Evolutionary conservation across 2,113 vertebrate genomes (phyloP), one percentile per base, ranked within the genome.

Genomic region (Polyodon spathula): DNA sequence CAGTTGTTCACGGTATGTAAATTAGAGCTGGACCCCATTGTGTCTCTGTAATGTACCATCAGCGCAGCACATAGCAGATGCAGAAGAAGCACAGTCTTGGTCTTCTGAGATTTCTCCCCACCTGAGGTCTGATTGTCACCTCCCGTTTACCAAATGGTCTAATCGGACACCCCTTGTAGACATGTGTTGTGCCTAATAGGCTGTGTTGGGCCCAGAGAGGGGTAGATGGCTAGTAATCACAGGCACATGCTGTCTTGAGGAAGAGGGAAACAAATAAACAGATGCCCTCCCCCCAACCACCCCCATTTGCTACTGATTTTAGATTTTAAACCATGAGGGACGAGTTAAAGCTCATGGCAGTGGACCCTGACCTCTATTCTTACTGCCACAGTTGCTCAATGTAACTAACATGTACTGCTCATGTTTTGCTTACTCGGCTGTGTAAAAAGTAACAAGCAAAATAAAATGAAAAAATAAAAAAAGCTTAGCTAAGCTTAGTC

Each of bases 71-170:
- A 54, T 52, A 15, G 59, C 70, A 69, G 66, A 68, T 68, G 71
- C 75, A 54, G 17, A 63, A 38, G 40, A 16, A 40, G 52, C 50
- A 51, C 27, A 40, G 17, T 15, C 57, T 5, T 59, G 63, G 16
- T 55, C 53, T 16, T 27, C 15, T 40, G 43, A n/a, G 40, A 46
- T 37, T 17, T 16, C 11, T 15, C 6, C 42, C 58, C 12, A 37
- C 44, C 17, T 43, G 41, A 59, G 43, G 58, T 48, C 17, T 37
- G 60, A 69, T 69, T 60, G 62, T 40, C 46, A 60, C 54, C 60
- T 17, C 43, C 65, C 67, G 71, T 70, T 73, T 73, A 66, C 68
- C 68, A 73, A 58, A 68, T 68, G 71, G 55, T 59, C 63, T 56
- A 66, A 39, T 62, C 58, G 42, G 60, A 66, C 37, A 3, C 59